Evolutionary conservation across 1,140 invertebrate genomes (phyloP).

Genomic region (Lordiphosa collinella): DNA sequence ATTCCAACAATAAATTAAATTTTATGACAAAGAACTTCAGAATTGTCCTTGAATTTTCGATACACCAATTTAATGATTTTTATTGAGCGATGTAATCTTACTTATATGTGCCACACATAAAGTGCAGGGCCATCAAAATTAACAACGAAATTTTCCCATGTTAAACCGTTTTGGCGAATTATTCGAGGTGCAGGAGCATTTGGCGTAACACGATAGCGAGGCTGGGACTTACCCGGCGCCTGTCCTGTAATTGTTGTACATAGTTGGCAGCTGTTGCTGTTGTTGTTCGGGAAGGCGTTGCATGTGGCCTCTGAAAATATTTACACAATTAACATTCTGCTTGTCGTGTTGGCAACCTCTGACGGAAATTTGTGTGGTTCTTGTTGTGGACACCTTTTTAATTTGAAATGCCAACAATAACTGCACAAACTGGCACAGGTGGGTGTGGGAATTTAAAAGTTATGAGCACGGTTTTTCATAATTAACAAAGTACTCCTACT

Average conservation of each 20-base stretch:
- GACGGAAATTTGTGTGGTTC: slow-evolving; percentile 35
- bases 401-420: slow-evolving; percentile 18
- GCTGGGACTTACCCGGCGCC: neutral
- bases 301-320: slow-evolving; percentile 51
- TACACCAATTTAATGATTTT: slow-evolving; percentile 13
- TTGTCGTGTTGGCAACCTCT: slow-evolving; percentile 19
- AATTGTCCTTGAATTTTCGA: slow-evolving; percentile 1
- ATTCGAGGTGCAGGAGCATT: slow-evolving; percentile 16
- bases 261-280: slow-evolving; percentile 2
- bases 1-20: slow-evolving; percentile 34
- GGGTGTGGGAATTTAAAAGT: too few species aligned
- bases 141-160: slow-evolving; percentile 26
- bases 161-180: slow-evolving; percentile 33
- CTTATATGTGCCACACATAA: too few species aligned
- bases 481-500: too few species aligned
- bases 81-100: too few species aligned
- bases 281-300: neutral
- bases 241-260: slow-evolving; percentile 8
- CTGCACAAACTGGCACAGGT: neutral
- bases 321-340: slow-evolving; percentile 52
- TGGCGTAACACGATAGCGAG: slow-evolving; percentile 5
- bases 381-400: slow-evolving; percentile 31
- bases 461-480: too few species aligned
- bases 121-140: slow-evolving; percentile 22
- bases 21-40: slow-evolving; percentile 37